Conservation (phyloP, 1,140 invertebrate genomes). For the Lordiphosa stackelbergi region DNA sequence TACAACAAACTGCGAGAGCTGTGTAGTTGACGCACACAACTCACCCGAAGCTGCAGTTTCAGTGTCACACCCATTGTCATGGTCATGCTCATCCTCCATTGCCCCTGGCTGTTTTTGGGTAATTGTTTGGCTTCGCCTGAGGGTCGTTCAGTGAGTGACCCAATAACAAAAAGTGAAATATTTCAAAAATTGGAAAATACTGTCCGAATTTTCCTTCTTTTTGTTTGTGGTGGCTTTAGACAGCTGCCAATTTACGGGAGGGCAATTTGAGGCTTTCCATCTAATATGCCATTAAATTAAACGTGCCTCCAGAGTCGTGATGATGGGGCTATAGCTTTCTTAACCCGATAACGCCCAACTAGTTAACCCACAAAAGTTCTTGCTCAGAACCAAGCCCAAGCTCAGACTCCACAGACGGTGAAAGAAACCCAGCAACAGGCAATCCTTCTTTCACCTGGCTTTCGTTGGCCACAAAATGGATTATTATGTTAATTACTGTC, state of each 20-base stretch:
- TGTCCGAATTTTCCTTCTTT: conserved; percentile 3
- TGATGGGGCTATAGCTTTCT: conserved; percentile 36
- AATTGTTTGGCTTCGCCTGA: not conserved
- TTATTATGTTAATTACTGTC: conserved; percentile 74
- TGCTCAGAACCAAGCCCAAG: conserved; percentile 1
- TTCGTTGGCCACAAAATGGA: conserved; percentile 58
- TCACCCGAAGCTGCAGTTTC: too few relatives aligned
- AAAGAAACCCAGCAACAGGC: conserved; percentile 20
- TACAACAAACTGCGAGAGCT: too few relatives aligned
- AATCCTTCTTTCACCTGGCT: conserved; percentile 46
- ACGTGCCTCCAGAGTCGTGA: conserved; percentile 57
- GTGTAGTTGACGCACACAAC: too few relatives aligned
- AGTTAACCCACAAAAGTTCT: conserved; percentile 54
- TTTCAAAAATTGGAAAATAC: conserved; percentile 7
- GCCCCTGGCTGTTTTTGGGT: conserved; percentile 3
- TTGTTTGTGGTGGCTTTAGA: too few relatives aligned
- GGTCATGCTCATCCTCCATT: not conserved
- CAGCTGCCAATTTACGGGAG: not conserved
- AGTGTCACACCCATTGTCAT: not conserved
- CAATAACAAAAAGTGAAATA: conserved; percentile 11
- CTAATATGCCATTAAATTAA: conserved; percentile 49
- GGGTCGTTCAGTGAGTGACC: conserved; percentile 7
- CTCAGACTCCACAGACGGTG: conserved; percentile 4
- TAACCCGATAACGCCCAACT: conserved; percentile 61
- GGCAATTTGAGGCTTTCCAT: conserved; percentile 3